Base-by-base conservation (phyloP, 2,113 vertebrate genomes). In the Salvelinus fontinalis region DNA sequence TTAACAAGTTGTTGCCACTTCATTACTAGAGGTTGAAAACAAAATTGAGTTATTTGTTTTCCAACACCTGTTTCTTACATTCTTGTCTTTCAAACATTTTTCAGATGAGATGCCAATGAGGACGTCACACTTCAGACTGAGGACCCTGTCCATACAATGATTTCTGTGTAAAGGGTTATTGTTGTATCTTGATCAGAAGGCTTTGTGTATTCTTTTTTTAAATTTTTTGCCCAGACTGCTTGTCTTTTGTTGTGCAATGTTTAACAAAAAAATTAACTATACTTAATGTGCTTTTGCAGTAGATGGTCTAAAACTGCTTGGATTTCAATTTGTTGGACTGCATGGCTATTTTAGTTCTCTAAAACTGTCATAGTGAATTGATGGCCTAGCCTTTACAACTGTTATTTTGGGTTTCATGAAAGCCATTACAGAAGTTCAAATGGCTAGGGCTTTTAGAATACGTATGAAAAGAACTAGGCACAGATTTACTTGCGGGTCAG, bases 161-260 rank as follows among this genome's bases (percentile, higher is more conserved):
- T 71, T 81, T 79, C 94, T 92, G 91, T 83, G 79, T 84, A 86
- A 95, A 97, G 97, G 96, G 96, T 97, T 95, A 94, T 93, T 96
- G 79, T 95, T 95, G 94, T 95, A 94, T 94, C 91, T 83, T 84
- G 74, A 70, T 77, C 18, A 48, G 67, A 84, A 65, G 74, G 62
- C 67, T 89, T 85, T 44, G 39, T 13, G 44, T 74, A 60, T 39
- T 94, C 91, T 93, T 89, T 76, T 79, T 12, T 54, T 70, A 9
- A 24, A 26, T 9, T 0, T 2, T 64, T 75, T 13, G 60, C 70
- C 31, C 65, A n/a, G 2, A 16, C 70, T 73, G 39, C 26, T 69
- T 27, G 11, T 31, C 60, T 78, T 71, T 44, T 9, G 2, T 44
- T 29, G 67, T 31, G 31, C 77, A 67, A 54, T 76, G 73, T 44